phyloP scores from a whole-genome alignment of 1,140 invertebrate genomes.

The Holotrichia oblita region DNA sequence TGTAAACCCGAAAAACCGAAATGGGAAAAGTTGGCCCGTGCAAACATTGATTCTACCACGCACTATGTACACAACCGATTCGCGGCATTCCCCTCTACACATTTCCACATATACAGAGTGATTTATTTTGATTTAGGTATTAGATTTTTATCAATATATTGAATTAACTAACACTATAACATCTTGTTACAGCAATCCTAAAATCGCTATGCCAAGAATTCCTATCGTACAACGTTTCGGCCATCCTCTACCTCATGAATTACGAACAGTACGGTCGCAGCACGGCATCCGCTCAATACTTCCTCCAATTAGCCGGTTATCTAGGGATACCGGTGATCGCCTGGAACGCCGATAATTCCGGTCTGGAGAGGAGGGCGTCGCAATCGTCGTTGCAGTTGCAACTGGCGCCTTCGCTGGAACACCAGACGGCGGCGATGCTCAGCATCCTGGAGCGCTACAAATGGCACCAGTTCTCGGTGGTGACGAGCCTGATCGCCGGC shows the following conservation, averaged over 20 bases:
- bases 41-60: too few relatives aligned
- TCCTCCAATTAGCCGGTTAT: constrained; percentile 81
- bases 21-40: too few relatives aligned
- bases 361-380: constrained; percentile 75
- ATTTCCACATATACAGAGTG: too few relatives aligned
- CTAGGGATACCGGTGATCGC: constrained; percentile 88
- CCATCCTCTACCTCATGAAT: constrained; percentile 94
- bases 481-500: constrained; percentile 92
- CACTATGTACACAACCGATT: too few relatives aligned
- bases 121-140: too few relatives aligned
- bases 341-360: constrained; percentile 94
- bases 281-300: constrained; percentile 92
- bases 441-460: constrained; percentile 93
- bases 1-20: too few relatives aligned
- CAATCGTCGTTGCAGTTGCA: constrained; percentile 88
- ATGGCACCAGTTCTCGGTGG: constrained; percentile 95
- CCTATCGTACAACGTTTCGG: constrained; percentile 86
- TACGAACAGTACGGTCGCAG: constrained; percentile 87
- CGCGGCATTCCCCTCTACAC: too few relatives aligned
- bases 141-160: too few relatives aligned
- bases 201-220: constrained; percentile 89
- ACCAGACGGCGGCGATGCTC: constrained; percentile 93
- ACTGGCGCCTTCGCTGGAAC: constrained; percentile 91
- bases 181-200: constrained; percentile 76
- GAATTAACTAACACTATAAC: too few relatives aligned